Evolutionary conservation across 1,140 invertebrate genomes (phyloP), one percentile per base, ranked within the genome.

Genomic region (Holcopasites calliopsidis): DNA sequence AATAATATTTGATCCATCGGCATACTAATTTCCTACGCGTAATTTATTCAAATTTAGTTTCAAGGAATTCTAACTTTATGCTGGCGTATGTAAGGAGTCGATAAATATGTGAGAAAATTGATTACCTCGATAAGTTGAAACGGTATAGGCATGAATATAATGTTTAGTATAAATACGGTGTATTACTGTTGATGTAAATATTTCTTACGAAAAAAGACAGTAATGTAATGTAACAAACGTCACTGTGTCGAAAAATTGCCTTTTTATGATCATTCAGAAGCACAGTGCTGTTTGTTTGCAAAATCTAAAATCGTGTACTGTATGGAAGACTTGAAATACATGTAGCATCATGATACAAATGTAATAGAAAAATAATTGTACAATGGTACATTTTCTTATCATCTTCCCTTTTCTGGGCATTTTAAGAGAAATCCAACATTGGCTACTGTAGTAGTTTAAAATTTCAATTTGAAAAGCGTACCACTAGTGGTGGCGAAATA

Each of bases 161-260:
- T 57, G 10, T 23, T 33, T 74, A 66, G 18, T 18, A 26, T 38
- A 31, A 74, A 57, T 21, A n/a, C 11, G 8, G 16, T 55, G 7
- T 64, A 55, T 47, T 55, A 73, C 28, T 42, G 28, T 35, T 35
- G 0, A 28, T 74, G 71, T 74, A 74, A 65, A 74, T 73, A 72
- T 72, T 70, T 38, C 58, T 8, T 65, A 65, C 65, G 7, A 64
- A 21, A 62, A 42, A 35, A 21, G n/a, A 62, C 55, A 50, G 7
- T 16, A 54, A 35, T 26, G 7, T 28, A 21, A 33, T n/a, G n/a
- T n/a, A 58, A 23, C 23, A 58, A 71, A 73, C 55, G 28, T 44
- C 38, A 31, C 69, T 61, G 26, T 35, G 42, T 62, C 18, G 21
- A 52, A 33, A n/a, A 40, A 38, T 13, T 28, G 21, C 33, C 42